phyloP scores from a whole-genome alignment of 1,140 invertebrate genomes.

The Zaprionus ghesquierei region DNA sequence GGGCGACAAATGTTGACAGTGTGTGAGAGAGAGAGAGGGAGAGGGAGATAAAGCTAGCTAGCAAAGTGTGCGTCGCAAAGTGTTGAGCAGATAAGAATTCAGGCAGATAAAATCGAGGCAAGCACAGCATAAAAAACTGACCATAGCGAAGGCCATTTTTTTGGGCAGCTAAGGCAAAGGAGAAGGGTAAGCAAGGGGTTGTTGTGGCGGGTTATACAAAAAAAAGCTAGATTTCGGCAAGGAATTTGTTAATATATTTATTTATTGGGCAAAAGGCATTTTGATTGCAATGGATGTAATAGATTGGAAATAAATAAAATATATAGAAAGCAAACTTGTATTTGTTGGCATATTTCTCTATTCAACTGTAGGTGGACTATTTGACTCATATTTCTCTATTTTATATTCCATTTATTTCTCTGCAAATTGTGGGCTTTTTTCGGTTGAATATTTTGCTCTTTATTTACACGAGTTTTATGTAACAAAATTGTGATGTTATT shows the following conservation, averaged over 20 bases:
- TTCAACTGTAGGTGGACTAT: not conserved
- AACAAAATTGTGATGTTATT: no score
- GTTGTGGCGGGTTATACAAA: no score
- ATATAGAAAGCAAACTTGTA: not conserved
- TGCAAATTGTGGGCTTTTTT: no score
- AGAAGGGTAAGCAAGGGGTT: not conserved
- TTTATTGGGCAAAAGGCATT: not conserved
- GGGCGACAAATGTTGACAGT: not conserved
- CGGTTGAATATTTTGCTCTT: no score
- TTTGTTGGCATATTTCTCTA: not conserved
- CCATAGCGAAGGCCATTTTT: not conserved
- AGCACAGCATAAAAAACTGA: not conserved
- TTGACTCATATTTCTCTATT: no score
- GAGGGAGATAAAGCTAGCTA: conserved; percentile 15
- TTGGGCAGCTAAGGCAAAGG: not conserved
- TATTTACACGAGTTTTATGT: no score
- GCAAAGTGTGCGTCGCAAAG: not conserved
- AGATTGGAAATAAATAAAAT: not conserved
- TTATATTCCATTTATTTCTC: no score
- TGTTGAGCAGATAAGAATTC: not conserved
- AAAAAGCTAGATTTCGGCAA: no score
- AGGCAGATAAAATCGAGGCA: not conserved
- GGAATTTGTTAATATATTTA: not conserved
- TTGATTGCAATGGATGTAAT: not conserved
- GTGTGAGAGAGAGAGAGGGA: not conserved